A percentile compares a stretch with the other conserved stretches of the same genome.
These are phyloP conservation scores for Ia io DNA, from an alignment of 2,113 vertebrate genomes.

Conservation along the genomic window DNA sequence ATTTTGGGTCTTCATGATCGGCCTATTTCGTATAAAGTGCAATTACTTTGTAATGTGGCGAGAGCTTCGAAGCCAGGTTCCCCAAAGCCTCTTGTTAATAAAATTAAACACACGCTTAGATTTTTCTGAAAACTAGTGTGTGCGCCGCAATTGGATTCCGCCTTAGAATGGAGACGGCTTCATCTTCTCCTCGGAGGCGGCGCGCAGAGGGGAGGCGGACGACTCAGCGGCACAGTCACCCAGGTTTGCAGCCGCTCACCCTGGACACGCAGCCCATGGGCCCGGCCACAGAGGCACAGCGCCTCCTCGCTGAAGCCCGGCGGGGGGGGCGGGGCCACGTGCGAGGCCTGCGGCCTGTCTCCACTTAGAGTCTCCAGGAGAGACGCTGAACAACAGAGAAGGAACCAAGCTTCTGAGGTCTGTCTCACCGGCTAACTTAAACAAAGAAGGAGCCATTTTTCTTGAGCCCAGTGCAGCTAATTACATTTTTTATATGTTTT, in stretches of 20 bases:
- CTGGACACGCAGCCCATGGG: slow-evolving; percentile 38
- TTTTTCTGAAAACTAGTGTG: slow-evolving; percentile 41
- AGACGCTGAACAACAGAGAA: slow-evolving; percentile 35
- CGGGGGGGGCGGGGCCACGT: not conserved
- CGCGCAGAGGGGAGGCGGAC: not conserved
- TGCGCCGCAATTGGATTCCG: slow-evolving; percentile 58
- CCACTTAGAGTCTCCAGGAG: not conserved
- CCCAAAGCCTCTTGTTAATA: slow-evolving; percentile 51
- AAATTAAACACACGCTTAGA: slow-evolving; percentile 62
- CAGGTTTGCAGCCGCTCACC: slow-evolving; percentile 19
- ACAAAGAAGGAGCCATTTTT: not conserved
- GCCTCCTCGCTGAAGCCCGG: slow-evolving; percentile 44
- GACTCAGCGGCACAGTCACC: slow-evolving; percentile 17
- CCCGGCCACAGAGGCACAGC: not conserved
- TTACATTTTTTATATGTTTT: not conserved
- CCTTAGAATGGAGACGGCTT: not conserved
- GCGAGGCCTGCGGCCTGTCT: not conserved
- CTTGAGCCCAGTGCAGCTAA: not conserved
- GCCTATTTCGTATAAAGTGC: slow-evolving; percentile 40
- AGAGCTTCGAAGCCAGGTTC: slow-evolving; percentile 24
- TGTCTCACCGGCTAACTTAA: slow-evolving; percentile 41
- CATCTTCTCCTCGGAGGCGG: slow-evolving; percentile 21
- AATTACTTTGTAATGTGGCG: slow-evolving; percentile 41
- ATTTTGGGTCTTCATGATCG: slow-evolving; percentile 52
- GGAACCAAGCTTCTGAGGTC: not conserved